Evolutionary conservation across 1,140 invertebrate species (phyloP).

Genomic region (Holcopasites calliopsidis): DNA sequence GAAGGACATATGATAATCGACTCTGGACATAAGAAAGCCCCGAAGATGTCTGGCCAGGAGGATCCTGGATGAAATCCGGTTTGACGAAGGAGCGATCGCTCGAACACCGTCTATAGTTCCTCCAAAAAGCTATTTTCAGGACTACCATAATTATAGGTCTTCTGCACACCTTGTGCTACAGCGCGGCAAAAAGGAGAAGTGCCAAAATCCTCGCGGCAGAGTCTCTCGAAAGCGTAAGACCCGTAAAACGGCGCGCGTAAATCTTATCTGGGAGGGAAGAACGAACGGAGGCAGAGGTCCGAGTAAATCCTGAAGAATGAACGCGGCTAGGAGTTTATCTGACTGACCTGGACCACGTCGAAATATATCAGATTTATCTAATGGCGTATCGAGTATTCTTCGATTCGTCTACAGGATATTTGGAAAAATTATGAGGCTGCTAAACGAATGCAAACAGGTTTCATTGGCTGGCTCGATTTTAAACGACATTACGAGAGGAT

Average conservation of each 20-base stretch:
- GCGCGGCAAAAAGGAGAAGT: slow-evolving; percentile 25
- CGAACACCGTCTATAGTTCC: slow-evolving; percentile 36
- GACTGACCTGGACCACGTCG: background rate
- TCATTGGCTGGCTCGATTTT: background rate
- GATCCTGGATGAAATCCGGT: slow-evolving; percentile 18
- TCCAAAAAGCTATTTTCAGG: slow-evolving; percentile 54
- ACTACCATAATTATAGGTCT: slow-evolving; percentile 58
- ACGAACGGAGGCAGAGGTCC: background rate
- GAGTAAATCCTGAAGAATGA: slow-evolving; percentile 9
- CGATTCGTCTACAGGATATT: background rate
- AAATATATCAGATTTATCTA: slow-evolving; percentile 22
- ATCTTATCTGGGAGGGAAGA: background rate
- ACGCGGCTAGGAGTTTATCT: background rate
- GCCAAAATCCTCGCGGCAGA: slow-evolving; percentile 52
- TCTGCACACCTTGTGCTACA: slow-evolving; percentile 23
- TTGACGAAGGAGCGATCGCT: background rate
- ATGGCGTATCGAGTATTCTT: background rate
- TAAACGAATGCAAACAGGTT: slow-evolving; percentile 15
- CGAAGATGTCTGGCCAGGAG: background rate
- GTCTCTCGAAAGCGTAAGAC: slow-evolving; percentile 15
- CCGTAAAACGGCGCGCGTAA: slow-evolving; percentile 20
- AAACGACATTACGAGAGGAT: background rate
- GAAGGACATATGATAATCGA: slow-evolving; percentile 31
- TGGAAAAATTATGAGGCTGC: slow-evolving; percentile 20
- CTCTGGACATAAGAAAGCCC: background rate